Evolutionary conservation across 2,797 vertebrate species (phyloP).

Genomic region (Eulemur albifrons): DNA sequence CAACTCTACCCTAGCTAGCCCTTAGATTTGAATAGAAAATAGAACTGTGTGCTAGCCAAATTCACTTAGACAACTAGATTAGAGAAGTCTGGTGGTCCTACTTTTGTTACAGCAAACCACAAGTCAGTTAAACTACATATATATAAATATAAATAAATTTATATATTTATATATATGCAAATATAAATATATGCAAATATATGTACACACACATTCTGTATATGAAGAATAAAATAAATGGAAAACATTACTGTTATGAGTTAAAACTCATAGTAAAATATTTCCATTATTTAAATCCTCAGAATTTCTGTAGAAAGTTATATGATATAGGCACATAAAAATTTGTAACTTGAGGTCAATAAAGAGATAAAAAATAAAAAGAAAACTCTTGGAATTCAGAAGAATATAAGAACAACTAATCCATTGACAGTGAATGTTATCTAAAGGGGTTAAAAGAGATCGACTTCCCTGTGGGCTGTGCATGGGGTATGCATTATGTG

Average conservation of each 20-base stretch:
- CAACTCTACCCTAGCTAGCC: fast-evolving
- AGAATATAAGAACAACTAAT: conserved; percentile 24
- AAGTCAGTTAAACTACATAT: background rate
- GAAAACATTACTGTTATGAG: background rate
- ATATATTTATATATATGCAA: too few species aligned
- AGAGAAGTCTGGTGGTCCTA: background rate
- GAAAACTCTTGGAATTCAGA: conserved; percentile 47
- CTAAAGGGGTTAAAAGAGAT: conserved; percentile 54
- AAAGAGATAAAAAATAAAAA: background rate
- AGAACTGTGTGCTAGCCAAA: background rate
- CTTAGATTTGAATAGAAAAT: background rate
- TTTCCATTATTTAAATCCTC: conserved; percentile 4
- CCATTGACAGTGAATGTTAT: conserved; percentile 43
- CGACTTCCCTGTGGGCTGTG: conserved; percentile 16
- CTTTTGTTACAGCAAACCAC: conserved; percentile 3
- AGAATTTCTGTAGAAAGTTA: background rate
- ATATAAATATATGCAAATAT: too few species aligned
- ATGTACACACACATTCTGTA: background rate
- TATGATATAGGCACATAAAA: background rate
- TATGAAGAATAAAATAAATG: background rate
- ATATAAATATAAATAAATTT: too few species aligned
- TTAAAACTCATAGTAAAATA: background rate
- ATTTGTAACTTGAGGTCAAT: conserved; percentile 24
- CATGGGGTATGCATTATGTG: conserved; percentile 42
- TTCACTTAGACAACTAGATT: background rate